phyloP scores from a whole-genome alignment of 2,888 invertebrate genomes.

The Beris morrisii region DNA sequence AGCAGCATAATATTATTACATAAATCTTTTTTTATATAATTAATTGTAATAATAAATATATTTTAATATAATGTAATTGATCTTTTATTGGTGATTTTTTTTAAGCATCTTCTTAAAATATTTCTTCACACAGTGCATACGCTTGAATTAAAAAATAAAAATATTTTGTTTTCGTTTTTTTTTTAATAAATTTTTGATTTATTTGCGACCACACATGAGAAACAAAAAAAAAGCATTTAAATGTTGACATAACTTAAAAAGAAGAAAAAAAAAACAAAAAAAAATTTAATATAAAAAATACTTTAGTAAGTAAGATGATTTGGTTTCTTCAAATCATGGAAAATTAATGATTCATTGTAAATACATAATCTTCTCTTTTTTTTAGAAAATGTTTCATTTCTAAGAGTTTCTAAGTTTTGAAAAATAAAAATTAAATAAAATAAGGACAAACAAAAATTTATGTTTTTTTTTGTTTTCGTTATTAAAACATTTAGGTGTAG shows the following conservation, averaged over 20 bases:
- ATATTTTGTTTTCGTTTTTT: neutral
- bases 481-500: too few relatives aligned
- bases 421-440: slow-evolving; percentile 9
- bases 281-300: neutral
- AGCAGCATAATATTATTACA: slow-evolving; percentile 13
- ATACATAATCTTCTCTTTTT: slow-evolving; percentile 23
- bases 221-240: too few relatives aligned
- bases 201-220: too few relatives aligned
- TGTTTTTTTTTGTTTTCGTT: neutral
- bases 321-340: slow-evolving; percentile 9
- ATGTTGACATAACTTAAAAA: neutral
- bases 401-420: slow-evolving; percentile 16
- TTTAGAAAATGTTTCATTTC: slow-evolving; percentile 25
- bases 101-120: neutral
- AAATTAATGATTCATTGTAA: slow-evolving; percentile 26
- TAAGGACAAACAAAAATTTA: neutral
- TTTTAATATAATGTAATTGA: slow-evolving; percentile 8
- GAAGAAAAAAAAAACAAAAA: neutral
- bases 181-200: too few relatives aligned
- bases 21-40: slow-evolving; percentile 6
- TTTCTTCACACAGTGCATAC: neutral
- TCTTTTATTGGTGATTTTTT: slow-evolving; percentile 26
- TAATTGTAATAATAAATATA: slow-evolving; percentile 8
- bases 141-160: neutral
- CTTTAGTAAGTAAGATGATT: slow-evolving; percentile 22